Evolutionary conservation across 1,140 invertebrate species (phyloP).

Genomic region (Zophobas morio): DNA sequence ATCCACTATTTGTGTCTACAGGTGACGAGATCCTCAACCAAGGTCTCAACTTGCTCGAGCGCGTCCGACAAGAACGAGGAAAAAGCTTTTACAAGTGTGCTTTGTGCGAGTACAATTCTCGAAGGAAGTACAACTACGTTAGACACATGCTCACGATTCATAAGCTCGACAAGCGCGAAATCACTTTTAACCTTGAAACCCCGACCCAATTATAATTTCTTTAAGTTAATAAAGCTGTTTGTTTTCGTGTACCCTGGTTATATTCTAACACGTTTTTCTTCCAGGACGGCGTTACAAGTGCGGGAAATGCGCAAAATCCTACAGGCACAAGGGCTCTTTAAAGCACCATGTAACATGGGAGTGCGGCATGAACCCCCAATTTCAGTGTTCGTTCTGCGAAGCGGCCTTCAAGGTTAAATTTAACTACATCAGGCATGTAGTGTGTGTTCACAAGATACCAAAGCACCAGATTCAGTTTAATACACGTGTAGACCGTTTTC

Average conservation of each 20-base stretch:
- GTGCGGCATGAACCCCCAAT: constrained; percentile 70
- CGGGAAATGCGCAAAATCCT: constrained; percentile 72
- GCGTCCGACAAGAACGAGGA: background rate
- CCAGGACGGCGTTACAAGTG: constrained; percentile 61
- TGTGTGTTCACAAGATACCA: background rate
- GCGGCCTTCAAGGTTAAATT: constrained; percentile 71
- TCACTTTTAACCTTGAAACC: background rate
- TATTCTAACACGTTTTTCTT: background rate
- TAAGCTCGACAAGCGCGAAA: background rate
- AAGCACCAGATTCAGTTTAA: no score
- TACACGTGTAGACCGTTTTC: no score
- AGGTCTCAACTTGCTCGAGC: no score
- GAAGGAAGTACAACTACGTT: constrained; percentile 10
- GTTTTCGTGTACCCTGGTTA: no score
- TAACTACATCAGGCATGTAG: background rate
- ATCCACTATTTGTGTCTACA: background rate
- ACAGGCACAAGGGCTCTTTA: constrained; percentile 72
- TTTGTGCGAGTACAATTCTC: background rate
- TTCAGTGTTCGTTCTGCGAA: constrained; percentile 71
- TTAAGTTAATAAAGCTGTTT: background rate
- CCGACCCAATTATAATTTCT: background rate
- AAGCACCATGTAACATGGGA: constrained; percentile 70
- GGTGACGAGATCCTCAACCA: no score
- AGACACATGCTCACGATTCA: constrained; percentile 2
- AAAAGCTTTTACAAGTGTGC: background rate